These are phyloP conservation scores for Apostichopus leukothele DNA, from an alignment of 53 echinoderm and acorn worm species.

Conservation along the genomic window DNA sequence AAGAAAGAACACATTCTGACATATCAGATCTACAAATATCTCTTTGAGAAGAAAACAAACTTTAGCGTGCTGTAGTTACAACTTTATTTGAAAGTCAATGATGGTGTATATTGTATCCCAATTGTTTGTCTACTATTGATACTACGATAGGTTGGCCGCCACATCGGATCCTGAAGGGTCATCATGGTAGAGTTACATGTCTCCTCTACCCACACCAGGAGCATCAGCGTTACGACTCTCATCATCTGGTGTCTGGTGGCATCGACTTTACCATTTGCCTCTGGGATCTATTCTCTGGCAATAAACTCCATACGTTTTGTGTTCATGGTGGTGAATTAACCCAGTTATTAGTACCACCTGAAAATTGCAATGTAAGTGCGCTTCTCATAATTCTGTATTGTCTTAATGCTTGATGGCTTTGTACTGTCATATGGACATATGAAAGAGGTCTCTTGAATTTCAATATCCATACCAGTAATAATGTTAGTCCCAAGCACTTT, in stretches of 20 bases:
- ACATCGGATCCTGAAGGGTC: slow-evolving; percentile 92
- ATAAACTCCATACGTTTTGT: slow-evolving; percentile 88
- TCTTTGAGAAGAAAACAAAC: neutral
- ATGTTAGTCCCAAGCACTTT: no score
- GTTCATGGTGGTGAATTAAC: slow-evolving; percentile 96
- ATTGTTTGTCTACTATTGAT: neutral
- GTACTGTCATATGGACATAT: no score
- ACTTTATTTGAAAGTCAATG: neutral
- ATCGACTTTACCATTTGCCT: slow-evolving; percentile 93
- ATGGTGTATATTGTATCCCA: neutral
- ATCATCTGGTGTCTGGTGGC: slow-evolving; percentile 89
- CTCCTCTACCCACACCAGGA: slow-evolving; percentile 97
- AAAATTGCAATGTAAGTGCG: slow-evolving; percentile 90
- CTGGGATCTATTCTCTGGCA: slow-evolving; percentile 92
- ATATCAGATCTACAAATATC: neutral
- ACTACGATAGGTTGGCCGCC: slow-evolving; percentile 83
- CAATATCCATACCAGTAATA: no score
- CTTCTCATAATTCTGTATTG: neutral
- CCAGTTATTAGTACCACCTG: slow-evolving; percentile 86
- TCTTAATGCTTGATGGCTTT: neutral
- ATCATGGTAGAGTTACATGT: slow-evolving; percentile 95
- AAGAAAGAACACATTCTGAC: neutral
- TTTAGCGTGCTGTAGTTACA: no score
- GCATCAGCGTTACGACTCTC: slow-evolving; percentile 68
- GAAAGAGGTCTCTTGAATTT: no score